Base-by-base conservation (phyloP, 2,113 vertebrate species). In the Oryzias javanicus region DNA sequence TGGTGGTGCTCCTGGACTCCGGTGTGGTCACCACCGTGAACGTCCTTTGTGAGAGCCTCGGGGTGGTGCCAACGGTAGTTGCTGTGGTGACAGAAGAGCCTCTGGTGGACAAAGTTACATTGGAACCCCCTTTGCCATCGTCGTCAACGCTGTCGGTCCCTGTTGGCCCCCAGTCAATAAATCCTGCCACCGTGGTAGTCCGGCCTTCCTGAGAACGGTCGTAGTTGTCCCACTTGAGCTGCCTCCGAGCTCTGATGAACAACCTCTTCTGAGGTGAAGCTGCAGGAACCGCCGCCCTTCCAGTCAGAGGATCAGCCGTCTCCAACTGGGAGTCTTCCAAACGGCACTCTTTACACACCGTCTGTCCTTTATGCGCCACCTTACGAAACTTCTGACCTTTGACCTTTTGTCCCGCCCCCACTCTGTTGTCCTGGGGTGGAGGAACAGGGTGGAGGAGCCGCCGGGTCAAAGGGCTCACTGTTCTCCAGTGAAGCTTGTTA, bases 161-260 rank as follows among this genome's bases (percentile, higher is more conserved):
- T 1, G 92, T 93, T 40, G 92, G 92, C 40, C 91, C 92, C 92
- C 92, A 93, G 69, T 92, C 91, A 45, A 93, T 93, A 89, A 87
- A 92, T 82, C 87, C 91, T 24, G 92, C 85, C 82, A 91, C 90
- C 0, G 90, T 92, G 45, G 91, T 92, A 79, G 90, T 92, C 85
- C 87, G 84, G 50, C 89, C 86, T 44, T 92, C 91, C 67, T 88
- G 89, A 45, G 86, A 80, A 78, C 84, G 87, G 56, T 91, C 88
- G 13, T 72, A 67, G 74, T 62, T 80, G 63, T 90, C 90, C 87
- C 84, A 89, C 70, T 90, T 90, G 52, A 90, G 82, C 84, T 92
- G 89, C 80, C 92, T 88, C 60, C 86, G 76, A 54, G 78, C 76
- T 80, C 92, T 85, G 55, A 79, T 84, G 73, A 90, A 81, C 63